phyloP scores from a whole-genome alignment of 2,113 vertebrate genomes.

The Toxostoma redivivum region DNA sequence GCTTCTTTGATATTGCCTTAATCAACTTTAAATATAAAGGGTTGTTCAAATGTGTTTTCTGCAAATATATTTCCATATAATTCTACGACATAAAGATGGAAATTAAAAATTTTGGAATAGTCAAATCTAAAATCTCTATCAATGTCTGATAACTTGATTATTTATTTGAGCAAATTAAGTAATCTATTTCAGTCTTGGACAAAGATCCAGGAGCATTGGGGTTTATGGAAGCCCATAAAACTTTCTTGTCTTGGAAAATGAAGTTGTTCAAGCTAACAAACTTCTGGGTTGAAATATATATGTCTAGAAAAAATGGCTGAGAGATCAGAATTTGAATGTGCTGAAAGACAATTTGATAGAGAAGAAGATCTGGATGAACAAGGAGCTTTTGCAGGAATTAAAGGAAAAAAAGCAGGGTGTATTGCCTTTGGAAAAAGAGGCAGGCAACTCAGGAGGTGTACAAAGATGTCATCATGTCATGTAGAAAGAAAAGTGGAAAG shows the following conservation, averaged over 20 bases:
- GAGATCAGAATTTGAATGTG: not conserved
- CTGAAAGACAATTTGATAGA: not conserved
- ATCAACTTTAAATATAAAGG: not conserved
- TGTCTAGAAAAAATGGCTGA: not conserved
- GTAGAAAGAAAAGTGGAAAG: not conserved
- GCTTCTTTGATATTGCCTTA: not conserved
- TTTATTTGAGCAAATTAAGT: not conserved
- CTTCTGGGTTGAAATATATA: not conserved
- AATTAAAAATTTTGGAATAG: not conserved
- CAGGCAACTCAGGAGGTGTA: not conserved
- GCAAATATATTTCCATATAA: not conserved
- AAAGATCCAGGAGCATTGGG: not conserved
- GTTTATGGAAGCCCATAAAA: not conserved
- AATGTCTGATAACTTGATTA: not conserved
- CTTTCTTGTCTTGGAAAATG: not conserved
- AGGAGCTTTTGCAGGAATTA: not conserved
- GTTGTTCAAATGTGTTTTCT: not conserved
- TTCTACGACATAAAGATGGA: not conserved
- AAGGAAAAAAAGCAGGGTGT: not conserved
- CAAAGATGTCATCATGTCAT: not conserved
- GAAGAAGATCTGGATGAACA: not conserved
- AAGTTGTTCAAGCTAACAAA: not conserved
- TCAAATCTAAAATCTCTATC: not conserved
- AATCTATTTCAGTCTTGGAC: not conserved
- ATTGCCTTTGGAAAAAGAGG: not conserved